These are phyloP conservation scores for Narcine bancroftii DNA, from an alignment of 2,113 vertebrate genomes.

Conservation along the genomic window DNA sequence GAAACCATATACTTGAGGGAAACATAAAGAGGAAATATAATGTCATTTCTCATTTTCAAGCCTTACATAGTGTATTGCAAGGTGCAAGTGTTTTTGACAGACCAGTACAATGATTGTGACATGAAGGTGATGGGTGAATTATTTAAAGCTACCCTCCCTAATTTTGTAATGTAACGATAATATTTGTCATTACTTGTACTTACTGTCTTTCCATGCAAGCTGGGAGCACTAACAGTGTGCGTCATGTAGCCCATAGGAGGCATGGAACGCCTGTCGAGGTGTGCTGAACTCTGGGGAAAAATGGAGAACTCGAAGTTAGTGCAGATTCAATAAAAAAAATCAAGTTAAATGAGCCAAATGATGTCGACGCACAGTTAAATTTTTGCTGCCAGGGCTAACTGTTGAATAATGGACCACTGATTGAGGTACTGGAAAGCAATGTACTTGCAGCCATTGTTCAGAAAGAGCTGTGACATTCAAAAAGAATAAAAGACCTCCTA, in stretches of 20 bases:
- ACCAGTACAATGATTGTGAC: background rate
- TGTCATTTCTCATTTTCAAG: background rate
- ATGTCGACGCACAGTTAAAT: background rate
- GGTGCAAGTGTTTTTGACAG: background rate
- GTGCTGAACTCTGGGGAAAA: constrained; percentile 64
- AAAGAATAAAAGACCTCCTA: background rate
- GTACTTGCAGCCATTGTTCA: background rate
- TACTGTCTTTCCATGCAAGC: constrained; percentile 95
- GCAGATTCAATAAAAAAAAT: background rate
- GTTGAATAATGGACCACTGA: background rate
- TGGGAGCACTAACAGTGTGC: constrained; percentile 93
- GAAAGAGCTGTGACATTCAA: background rate
- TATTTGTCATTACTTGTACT: constrained; percentile 43
- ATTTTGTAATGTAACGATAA: background rate
- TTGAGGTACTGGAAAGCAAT: background rate
- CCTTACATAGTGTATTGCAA: background rate
- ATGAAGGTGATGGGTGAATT: background rate
- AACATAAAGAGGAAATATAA: background rate
- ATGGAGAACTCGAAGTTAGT: constrained; percentile 37
- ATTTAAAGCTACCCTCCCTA: background rate
- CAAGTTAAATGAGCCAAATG: background rate
- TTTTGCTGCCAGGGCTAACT: background rate
- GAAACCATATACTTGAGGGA: background rate
- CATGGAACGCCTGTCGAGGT: constrained; percentile 81
- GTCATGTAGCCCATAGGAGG: constrained; percentile 96